A percentile compares a stretch with the other conserved stretches of the same genome.
phyloP scores from a whole-genome alignment of 1,140 invertebrate genomes.

The Nilaparvata lugens region DNA sequence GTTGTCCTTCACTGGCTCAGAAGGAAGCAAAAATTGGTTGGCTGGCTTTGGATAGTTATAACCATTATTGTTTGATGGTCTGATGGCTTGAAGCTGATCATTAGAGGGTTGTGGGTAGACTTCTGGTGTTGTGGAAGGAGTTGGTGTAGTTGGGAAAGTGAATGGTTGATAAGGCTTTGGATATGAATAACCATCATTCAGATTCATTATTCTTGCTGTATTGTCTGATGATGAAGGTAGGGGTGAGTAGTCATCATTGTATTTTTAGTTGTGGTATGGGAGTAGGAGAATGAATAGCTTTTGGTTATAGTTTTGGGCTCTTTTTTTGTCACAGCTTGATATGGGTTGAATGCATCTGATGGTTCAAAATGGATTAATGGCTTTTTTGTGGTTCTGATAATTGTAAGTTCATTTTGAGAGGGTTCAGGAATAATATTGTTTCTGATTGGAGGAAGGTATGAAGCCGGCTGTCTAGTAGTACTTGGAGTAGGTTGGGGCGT shows the following conservation, averaged over 20 bases:
- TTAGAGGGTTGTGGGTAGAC: not conserved
- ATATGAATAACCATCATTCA: not conserved
- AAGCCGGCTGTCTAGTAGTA: no score
- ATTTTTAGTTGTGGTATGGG: no score
- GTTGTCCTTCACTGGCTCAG: not conserved
- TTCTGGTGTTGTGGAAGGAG: not conserved
- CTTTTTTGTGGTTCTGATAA: not conserved
- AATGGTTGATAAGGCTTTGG: not conserved
- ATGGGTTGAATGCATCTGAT: not conserved
- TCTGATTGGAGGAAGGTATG: not conserved
- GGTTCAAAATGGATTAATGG: not conserved
- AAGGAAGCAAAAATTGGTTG: not conserved
- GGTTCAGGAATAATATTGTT: not conserved
- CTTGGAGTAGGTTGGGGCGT: no score
- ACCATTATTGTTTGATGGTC: not conserved
- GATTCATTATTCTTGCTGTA: no score
- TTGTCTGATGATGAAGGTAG: no score
- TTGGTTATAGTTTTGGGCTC: no score
- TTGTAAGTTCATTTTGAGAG: not conserved
- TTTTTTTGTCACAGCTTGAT: no score
- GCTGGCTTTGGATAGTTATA: not conserved
- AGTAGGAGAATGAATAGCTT: no score
- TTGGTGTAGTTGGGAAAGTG: not conserved
- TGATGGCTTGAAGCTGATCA: not conserved
- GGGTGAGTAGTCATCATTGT: no score